A percentile compares a stretch with the other conserved stretches of the same genome.
These are phyloP conservation scores for Aldrovandia affinis DNA, from an alignment of 2,797 vertebrate species.

Conservation along the genomic window DNA sequence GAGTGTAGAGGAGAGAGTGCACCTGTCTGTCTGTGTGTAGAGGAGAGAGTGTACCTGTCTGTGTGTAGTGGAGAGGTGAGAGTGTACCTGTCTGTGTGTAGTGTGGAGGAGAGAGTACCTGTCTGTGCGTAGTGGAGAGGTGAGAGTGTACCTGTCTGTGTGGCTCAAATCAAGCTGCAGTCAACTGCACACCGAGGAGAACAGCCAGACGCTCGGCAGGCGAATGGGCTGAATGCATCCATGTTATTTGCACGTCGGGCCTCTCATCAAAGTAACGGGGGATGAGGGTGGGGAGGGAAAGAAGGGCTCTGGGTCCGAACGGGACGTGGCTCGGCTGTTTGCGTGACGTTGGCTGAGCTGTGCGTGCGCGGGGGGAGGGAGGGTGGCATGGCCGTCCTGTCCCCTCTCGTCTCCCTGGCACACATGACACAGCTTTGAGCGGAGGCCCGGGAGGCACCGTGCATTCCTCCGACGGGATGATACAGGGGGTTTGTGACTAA, in stretches of 20 bases:
- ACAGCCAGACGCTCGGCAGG: background rate
- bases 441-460: conserved; percentile 66
- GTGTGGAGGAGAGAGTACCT: too few species aligned
- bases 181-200: background rate
- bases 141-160: too few species aligned
- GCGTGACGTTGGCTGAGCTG: background rate
- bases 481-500: conserved; percentile 79
- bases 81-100: too few species aligned
- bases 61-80: too few species aligned
- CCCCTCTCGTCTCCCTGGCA: conserved; percentile 61
- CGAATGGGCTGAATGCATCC: background rate
- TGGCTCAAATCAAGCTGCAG: background rate
- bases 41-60: too few species aligned
- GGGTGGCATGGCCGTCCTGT: conserved; percentile 1
- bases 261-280: background rate
- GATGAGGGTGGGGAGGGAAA: background rate
- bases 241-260: background rate
- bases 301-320: background rate
- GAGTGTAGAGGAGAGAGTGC: too few species aligned
- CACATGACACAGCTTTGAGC: conserved; percentile 75
- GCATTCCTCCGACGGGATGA: conserved; percentile 78
- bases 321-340: background rate
- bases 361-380: background rate
- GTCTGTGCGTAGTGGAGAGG: too few species aligned
- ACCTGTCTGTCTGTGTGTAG: too few species aligned